Conservation (phyloP, 2,797 vertebrate genomes). For the Argentina silus region DNA sequence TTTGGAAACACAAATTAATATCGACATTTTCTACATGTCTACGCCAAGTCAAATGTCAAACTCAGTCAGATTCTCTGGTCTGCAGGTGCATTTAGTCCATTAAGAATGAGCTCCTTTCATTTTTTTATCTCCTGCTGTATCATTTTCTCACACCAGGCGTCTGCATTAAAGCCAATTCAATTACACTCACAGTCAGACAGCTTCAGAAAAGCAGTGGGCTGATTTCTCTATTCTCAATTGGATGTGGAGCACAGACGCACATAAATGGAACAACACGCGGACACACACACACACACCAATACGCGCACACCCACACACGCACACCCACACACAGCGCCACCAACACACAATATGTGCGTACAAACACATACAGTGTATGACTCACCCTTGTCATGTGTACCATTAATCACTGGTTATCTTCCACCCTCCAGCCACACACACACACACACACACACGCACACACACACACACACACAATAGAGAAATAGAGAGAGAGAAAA, state of each 20-base stretch:
- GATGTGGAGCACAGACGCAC: background rate
- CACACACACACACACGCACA: background rate
- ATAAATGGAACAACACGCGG: background rate
- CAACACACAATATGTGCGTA: background rate
- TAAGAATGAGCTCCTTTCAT: background rate
- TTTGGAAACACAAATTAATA: no score
- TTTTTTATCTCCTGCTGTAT: background rate
- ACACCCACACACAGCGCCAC: background rate
- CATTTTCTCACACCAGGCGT: conserved; percentile 1
- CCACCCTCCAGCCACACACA: background rate
- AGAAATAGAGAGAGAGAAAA: no score
- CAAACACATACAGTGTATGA: background rate
- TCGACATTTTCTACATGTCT: no score
- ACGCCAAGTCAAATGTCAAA: no score
- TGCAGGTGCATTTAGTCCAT: no score
- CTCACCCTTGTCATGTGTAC: background rate
- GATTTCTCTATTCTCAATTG: background rate
- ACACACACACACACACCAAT: background rate
- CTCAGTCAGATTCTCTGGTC: no score
- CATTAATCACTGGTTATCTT: conserved; percentile 7
- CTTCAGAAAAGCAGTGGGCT: background rate
- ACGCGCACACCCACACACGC: background rate
- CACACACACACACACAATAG: conserved; percentile 14
- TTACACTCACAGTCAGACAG: conserved; percentile 36
- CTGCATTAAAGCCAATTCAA: conserved; percentile 30